Percentiles rank a stretch among this genome's conserved stretches.
phyloP scores from a whole-genome alignment of 2,113 vertebrate genomes.

The Aleadryas rufinucha region DNA sequence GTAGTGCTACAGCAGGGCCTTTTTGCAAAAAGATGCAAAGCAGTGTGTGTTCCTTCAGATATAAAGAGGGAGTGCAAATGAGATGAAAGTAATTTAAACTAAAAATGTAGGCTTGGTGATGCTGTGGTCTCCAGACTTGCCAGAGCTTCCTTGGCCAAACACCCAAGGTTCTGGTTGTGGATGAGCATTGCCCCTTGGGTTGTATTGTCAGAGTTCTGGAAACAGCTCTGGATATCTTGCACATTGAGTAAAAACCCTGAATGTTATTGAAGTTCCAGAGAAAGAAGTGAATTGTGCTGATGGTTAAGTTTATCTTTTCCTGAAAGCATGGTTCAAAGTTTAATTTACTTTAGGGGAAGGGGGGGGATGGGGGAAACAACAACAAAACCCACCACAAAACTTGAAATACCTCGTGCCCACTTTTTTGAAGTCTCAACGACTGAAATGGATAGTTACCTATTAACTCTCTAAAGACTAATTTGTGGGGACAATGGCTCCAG shows the following conservation, averaged over 20 bases:
- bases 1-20: neutral
- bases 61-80: neutral
- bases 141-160: neutral
- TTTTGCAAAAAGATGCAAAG: neutral
- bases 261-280: neutral
- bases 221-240: neutral
- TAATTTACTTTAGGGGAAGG: neutral
- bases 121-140: neutral
- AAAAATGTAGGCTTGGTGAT: neutral
- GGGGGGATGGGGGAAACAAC: neutral
- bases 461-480: neutral
- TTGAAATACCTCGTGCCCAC: neutral
- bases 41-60: neutral
- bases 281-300: neutral
- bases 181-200: rapidly evolving
- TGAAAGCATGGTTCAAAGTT: neutral
- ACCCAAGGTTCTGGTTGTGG: rapidly evolving
- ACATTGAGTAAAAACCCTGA: neutral
- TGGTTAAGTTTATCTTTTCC: neutral
- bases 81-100: neutral
- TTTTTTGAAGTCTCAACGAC: neutral
- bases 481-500: conserved; percentile 7
- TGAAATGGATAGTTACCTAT: neutral
- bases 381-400: neutral
- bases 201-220: neutral